Base-by-base conservation (phyloP, 2,888 invertebrate species). In the Xanthorhoe designata region DNA sequence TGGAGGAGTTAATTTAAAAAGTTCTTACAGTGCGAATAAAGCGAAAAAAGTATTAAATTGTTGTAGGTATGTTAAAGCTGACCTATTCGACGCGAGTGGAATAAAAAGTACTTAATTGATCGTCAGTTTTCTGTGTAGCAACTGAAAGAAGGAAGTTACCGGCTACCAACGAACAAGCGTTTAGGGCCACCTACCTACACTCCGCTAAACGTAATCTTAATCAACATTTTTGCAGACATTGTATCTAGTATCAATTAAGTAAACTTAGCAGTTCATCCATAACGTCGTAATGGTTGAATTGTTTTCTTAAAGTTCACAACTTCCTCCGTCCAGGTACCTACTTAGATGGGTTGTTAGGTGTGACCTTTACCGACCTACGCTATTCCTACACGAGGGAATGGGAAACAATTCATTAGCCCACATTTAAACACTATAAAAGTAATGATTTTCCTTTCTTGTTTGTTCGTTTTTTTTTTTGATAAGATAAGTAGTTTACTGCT, bases 241-340 rank as follows among this genome's bases (percentile, higher is more conserved):
- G 53, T 65, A 71, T 68, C 59, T 58, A 67, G 61, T 75, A 71
- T 75, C 78, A 85, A 85, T 85, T 83, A 84, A 81, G 79, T 78
- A 82, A 87, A 87, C 78, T 83, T 64, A 69, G 65, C 75, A 81
- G 80, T 82, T 83, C 86, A 86, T 80, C 84, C 87, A 80, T 85
- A 80, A 81, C 84, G 60, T 71, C 38, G 82, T 79, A 77, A 84
- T 83, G 87, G 81, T 83, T 85, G 84, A 83, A 78, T 78, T 76
- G 76, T 79, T 83, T 78, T 78, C 71, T 76, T 86, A 86, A 87
- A 88, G 87, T 88, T 89, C 87, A 87, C 78, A 68, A 80, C 81
- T 84, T 85, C 82, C 83, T 84, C 75, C 73, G 79, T 74, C 70
- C 42, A 42, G 7, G 17, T 76, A 68, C 70, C 68, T 58, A 55